Conservation (phyloP, 2,797 vertebrate species). For the Alectoris magna region DNA sequence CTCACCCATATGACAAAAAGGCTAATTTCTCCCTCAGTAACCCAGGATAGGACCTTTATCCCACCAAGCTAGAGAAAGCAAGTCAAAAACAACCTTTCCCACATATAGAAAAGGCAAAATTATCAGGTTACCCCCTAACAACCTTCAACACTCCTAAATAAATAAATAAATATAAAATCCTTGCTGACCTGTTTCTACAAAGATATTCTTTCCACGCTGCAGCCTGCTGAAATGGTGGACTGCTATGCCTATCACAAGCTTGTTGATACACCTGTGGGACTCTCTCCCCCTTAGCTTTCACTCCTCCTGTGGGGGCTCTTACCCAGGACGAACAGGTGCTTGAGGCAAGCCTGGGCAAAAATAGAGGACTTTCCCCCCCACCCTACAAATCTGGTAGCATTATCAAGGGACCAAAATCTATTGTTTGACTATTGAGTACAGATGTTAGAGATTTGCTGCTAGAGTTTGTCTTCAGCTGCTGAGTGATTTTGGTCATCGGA, state of each 20-base stretch:
- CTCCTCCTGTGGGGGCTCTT: accelerated
- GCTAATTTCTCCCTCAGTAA: background rate
- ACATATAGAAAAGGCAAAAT: background rate
- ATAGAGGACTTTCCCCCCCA: no score
- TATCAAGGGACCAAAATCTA: background rate
- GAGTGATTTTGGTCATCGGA: background rate
- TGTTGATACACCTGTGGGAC: background rate
- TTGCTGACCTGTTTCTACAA: background rate
- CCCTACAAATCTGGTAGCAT: background rate
- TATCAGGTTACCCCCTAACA: background rate
- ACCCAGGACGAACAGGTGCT: background rate
- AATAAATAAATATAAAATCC: background rate
- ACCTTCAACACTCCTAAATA: background rate
- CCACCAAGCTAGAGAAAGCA: background rate
- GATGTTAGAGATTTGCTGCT: background rate
- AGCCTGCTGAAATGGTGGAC: accelerated
- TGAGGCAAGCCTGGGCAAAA: background rate
- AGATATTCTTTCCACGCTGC: accelerated
- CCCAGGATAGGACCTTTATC: background rate
- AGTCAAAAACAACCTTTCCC: background rate
- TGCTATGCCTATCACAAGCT: accelerated
- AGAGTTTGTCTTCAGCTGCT: accelerated
- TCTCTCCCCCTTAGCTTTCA: background rate
- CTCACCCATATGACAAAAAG: background rate
- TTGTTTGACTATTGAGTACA: background rate